These are phyloP conservation scores for Xerus inauris DNA, from an alignment of 2,113 vertebrate species.

Conservation along the genomic window DNA sequence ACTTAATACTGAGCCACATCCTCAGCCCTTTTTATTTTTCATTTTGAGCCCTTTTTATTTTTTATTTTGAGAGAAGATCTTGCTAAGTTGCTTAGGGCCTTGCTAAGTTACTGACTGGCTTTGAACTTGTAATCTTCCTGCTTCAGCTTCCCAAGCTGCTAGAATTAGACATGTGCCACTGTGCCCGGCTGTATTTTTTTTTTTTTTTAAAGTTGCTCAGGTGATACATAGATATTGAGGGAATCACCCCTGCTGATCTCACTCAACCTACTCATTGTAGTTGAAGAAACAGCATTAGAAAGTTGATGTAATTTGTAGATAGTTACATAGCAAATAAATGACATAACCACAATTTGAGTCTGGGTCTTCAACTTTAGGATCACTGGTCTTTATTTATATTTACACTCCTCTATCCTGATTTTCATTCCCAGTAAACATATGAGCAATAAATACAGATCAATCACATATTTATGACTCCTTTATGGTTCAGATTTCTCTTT, in stretches of 20 bases:
- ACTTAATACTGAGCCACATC: no score
- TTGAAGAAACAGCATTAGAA: conserved; percentile 43
- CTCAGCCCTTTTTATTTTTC: no score
- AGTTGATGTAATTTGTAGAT: not conserved
- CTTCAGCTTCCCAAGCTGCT: no score
- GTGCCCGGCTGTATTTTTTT: not conserved
- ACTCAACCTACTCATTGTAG: not conserved
- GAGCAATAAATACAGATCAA: not conserved
- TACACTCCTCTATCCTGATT: not conserved
- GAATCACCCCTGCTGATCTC: conserved; percentile 13
- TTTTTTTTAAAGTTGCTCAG: not conserved
- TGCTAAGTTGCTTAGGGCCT: no score
- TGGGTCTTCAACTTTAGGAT: not conserved
- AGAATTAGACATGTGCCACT: no score
- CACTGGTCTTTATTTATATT: conserved; percentile 2
- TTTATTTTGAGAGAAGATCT: no score
- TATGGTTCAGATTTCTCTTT: not conserved
- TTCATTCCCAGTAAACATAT: not conserved
- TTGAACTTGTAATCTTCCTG: no score
- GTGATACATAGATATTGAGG: not conserved
- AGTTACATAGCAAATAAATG: conserved; percentile 28
- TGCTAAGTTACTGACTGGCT: no score
- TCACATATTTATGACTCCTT: not conserved
- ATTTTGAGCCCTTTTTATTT: no score
- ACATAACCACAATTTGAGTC: not conserved